phyloP scores from a whole-genome alignment of 2,888 invertebrate genomes.

The Lissocephala sabroskyi region DNA sequence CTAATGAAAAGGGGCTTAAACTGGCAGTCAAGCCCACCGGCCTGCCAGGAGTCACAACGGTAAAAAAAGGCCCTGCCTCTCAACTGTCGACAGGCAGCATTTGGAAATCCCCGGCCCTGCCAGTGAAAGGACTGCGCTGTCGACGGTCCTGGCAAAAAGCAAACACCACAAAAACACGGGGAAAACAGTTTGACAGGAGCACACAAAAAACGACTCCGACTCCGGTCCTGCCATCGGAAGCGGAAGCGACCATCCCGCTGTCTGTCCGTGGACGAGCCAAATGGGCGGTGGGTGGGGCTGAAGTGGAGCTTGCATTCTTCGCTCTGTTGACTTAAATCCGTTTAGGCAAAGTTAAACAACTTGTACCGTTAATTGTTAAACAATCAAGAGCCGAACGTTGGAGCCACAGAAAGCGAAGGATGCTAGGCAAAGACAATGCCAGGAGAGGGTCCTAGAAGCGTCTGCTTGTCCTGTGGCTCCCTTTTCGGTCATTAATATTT shows the following conservation, averaged over 20 bases:
- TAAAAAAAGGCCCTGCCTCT: no score
- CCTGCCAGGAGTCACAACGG: no score
- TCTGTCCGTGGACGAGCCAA: conserved; percentile 19
- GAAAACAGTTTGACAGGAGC: conserved; percentile 9
- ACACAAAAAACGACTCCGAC: conserved; percentile 7
- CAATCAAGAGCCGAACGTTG: conserved; percentile 53
- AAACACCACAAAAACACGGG: conserved; percentile 13
- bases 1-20: conserved; percentile 14
- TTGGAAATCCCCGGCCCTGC: background rate
- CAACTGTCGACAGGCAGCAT: conserved; percentile 36
- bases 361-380: conserved; percentile 64
- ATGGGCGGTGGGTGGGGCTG: conserved; percentile 1
- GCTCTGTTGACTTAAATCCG: conserved; percentile 62
- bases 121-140: background rate
- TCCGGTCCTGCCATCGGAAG: conserved; percentile 40
- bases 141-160: conserved; percentile 3
- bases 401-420: no score
- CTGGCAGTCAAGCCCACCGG: no score
- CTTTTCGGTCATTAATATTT: no score
- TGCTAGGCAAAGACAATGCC: no score
- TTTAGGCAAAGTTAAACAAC: conserved; percentile 66
- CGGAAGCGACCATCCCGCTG: conserved; percentile 46
- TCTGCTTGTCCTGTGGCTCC: no score
- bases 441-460: no score
- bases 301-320: conserved; percentile 19